Evolutionary conservation across 2,113 vertebrate species (phyloP).

Genomic region (Hippocampus zosterae): DNA sequence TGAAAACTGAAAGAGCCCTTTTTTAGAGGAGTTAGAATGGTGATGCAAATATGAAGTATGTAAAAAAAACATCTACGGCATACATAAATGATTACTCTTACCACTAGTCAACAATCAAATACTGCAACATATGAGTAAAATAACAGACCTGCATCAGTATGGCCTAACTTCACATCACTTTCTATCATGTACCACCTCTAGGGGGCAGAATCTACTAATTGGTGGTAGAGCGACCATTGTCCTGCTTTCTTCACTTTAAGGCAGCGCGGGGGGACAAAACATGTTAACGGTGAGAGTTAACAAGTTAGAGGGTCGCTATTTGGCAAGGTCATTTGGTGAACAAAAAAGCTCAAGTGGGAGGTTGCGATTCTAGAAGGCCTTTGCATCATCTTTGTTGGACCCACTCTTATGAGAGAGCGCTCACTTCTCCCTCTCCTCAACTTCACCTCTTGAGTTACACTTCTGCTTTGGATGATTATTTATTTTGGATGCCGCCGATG

Average conservation of each 20-base stretch:
- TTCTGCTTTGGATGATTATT: constrained; percentile 37
- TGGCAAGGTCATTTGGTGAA: constrained; percentile 32
- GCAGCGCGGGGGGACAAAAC: constrained; percentile 8
- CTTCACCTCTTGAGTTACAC: constrained; percentile 17
- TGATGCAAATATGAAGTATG: too few relatives aligned
- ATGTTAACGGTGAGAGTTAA: constrained; percentile 22
- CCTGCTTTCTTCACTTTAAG: neutral
- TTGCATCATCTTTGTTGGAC: constrained; percentile 24
- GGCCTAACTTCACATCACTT: neutral
- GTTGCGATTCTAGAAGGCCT: constrained; percentile 12
- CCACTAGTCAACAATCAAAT: neutral
- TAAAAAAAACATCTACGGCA: neutral
- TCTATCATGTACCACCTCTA: neutral
- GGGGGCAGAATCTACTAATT: constrained; percentile 5
- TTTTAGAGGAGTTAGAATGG: too few relatives aligned
- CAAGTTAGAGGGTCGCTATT: constrained; percentile 29
- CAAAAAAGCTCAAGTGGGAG: constrained; percentile 24
- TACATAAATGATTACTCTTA: constrained; percentile 5
- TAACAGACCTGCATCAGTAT: neutral
- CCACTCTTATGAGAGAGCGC: constrained; percentile 42
- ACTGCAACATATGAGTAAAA: neutral
- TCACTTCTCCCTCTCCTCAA: constrained; percentile 28
- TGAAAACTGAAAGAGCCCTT: too few relatives aligned
- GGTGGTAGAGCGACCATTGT: neutral
- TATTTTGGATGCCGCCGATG: neutral